A percentile compares a stretch with the other conserved stretches of the same genome.
Evolutionary conservation across 2,888 invertebrate genomes (phyloP).

Genomic region (Carterocephalus palaemon): DNA sequence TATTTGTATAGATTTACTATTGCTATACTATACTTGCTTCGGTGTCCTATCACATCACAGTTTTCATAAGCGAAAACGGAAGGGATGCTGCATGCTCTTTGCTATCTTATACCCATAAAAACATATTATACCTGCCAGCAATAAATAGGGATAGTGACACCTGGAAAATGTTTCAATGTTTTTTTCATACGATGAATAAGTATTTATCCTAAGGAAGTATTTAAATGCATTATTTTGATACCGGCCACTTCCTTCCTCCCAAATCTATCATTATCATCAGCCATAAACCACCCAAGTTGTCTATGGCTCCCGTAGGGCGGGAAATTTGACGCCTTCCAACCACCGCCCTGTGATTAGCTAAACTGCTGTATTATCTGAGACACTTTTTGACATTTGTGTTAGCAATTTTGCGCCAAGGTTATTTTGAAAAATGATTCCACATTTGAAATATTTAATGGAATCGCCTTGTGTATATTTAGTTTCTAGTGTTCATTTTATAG

Average conservation of each 20-base stretch:
- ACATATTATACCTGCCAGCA: no score
- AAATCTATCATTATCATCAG: slow-evolving; percentile 17
- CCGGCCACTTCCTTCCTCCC: slow-evolving; percentile 10
- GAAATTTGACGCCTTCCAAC: slow-evolving; percentile 52
- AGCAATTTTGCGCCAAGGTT: slow-evolving; percentile 27
- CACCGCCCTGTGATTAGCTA: slow-evolving; percentile 68
- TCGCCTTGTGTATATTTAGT: no score
- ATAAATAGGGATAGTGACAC: background rate
- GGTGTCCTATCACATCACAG: no score
- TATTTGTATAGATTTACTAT: no score
- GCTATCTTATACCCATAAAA: no score
- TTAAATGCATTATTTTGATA: background rate
- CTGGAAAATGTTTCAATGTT: no score
- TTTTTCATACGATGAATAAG: no score
- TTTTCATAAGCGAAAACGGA: no score
- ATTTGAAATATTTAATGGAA: no score
- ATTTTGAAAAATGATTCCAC: slow-evolving; percentile 21
- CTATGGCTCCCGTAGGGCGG: slow-evolving; percentile 39
- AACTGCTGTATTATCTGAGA: slow-evolving; percentile 49
- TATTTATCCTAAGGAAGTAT: slow-evolving; percentile 1
- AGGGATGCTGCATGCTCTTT: no score
- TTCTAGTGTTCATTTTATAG: no score
- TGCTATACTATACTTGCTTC: no score
- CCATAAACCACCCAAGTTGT: slow-evolving; percentile 44
- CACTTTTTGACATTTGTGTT: slow-evolving; percentile 32